Base-by-base conservation (phyloP, 2,888 invertebrate genomes). In the Rhamphomyia laevipes region DNA sequence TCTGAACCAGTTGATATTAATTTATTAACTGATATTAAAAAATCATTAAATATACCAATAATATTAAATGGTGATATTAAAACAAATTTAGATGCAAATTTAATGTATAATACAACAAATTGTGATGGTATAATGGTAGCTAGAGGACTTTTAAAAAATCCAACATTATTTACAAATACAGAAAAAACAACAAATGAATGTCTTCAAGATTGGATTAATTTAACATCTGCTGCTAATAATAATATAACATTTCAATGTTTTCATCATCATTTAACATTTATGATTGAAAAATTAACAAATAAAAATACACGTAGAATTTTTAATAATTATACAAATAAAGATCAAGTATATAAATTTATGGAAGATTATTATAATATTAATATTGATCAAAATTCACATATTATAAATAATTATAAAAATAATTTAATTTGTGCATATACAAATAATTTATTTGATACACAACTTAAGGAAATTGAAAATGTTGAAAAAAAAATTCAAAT, bases 241-340 rank as follows among this genome's bases (percentile, higher is more conserved):
- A 71, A 68, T 49, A 79, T 86, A 49, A 77, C 81, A 46, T 95
- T 88, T 67, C 82, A 86, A 57, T 82, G 82, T 63, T 92, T 96
- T 62, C 97, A 97, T 71, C 94, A 96, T 66, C 97, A 97, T 72
- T 77, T 97, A 54, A 89, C 92, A 46, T 94, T 92, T 66, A 97
- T 97, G 97, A 75, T 92, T 61, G 91, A 93, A 61, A 85, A 84
- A 67, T 65, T 85, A 37, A 73, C 95, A 57, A 76, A 80, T 0
- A 84, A 82, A 60, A 70, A 76, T 45, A 80, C 87, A 59, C 81
- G 88, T 60, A 73, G 79, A 56, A 70, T 81, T 45, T 93, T 96
- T 62, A 94, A 94, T 68, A 76, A 77, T 56, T 73, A 92, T 17
- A 78, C 77, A 56, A 79, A 74, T 50, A 82, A 81, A 61, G 71